phyloP scores from a whole-genome alignment of 1,140 invertebrate species.

The Chrysoperla carnea region DNA sequence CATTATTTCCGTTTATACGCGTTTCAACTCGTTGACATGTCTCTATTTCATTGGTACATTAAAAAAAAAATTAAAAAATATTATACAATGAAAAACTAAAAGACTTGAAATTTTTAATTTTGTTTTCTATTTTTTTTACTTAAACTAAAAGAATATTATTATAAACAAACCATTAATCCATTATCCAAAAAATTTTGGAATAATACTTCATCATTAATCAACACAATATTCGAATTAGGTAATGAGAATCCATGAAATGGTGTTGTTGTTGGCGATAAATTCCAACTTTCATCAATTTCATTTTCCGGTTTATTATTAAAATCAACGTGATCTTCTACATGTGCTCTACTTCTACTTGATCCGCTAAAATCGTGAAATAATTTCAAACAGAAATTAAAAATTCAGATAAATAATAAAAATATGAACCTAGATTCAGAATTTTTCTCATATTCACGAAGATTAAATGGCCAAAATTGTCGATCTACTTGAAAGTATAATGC shows the following conservation, averaged over 20 bases:
- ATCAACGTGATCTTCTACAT: conserved; percentile 13
- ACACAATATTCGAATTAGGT: conserved; percentile 25
- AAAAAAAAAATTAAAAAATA: too few species aligned
- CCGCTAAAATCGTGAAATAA: conserved; percentile 11
- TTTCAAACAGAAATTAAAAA: conserved; percentile 2
- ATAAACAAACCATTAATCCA: conserved; percentile 18
- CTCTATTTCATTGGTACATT: too few species aligned
- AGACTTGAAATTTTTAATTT: too few species aligned
- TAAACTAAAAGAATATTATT: neutral
- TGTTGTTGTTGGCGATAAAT: neutral
- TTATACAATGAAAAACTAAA: too few species aligned
- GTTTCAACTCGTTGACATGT: too few species aligned
- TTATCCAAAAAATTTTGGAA: conserved; percentile 32
- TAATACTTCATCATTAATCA: conserved; percentile 26
- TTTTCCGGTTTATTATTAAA: conserved; percentile 8
- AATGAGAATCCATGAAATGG: conserved; percentile 30
- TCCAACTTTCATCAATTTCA: conserved; percentile 6
- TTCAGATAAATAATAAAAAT: too few species aligned
- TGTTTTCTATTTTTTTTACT: too few species aligned
- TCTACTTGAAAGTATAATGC: conserved; percentile 36
- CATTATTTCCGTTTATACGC: too few species aligned
- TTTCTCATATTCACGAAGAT: too few species aligned
- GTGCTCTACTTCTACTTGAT: too few species aligned
- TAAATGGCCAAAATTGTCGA: conserved; percentile 28
- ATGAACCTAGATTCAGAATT: too few species aligned